A percentile compares a stretch with the other conserved stretches of the same genome.
phyloP scores from a whole-genome alignment of 2,113 vertebrate species.

The Apodemus speciosus region DNA sequence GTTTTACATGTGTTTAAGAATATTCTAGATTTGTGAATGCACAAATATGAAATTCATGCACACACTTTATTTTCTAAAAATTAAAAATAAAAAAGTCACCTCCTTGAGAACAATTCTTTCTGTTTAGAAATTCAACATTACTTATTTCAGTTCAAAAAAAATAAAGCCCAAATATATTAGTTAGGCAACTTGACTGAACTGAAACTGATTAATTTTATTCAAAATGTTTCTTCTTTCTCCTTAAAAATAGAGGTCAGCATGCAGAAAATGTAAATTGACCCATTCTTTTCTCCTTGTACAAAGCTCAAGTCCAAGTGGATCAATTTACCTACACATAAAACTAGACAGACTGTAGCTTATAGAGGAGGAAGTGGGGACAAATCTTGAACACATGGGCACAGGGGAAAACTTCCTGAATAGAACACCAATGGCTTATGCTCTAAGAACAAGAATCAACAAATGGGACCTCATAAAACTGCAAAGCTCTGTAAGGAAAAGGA shows the following conservation, averaged over 20 bases:
- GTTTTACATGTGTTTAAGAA: neutral
- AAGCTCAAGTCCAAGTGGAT: too few relatives aligned
- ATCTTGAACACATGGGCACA: too few relatives aligned
- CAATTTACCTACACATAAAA: too few relatives aligned
- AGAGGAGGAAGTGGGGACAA: too few relatives aligned
- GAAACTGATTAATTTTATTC: neutral
- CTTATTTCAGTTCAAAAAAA: neutral
- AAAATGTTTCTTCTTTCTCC: neutral
- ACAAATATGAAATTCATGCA: neutral
- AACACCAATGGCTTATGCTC: too few relatives aligned
- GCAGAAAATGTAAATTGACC: too few relatives aligned
- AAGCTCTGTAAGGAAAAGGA: too few relatives aligned
- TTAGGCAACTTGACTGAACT: neutral
- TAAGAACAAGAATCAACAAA: too few relatives aligned
- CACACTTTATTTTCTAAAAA: neutral
- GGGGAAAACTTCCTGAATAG: too few relatives aligned
- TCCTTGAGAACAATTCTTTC: conserved; percentile 33
- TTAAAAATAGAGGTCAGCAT: neutral
- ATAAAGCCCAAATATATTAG: neutral
- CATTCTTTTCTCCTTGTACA: too few relatives aligned
- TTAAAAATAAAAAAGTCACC: neutral
- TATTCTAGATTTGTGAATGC: neutral
- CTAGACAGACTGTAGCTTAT: too few relatives aligned
- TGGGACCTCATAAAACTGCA: too few relatives aligned
- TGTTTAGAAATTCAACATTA: conserved; percentile 6